Conservation (phyloP, 2,797 vertebrate species). For the Oceanodroma leucorhoa region DNA sequence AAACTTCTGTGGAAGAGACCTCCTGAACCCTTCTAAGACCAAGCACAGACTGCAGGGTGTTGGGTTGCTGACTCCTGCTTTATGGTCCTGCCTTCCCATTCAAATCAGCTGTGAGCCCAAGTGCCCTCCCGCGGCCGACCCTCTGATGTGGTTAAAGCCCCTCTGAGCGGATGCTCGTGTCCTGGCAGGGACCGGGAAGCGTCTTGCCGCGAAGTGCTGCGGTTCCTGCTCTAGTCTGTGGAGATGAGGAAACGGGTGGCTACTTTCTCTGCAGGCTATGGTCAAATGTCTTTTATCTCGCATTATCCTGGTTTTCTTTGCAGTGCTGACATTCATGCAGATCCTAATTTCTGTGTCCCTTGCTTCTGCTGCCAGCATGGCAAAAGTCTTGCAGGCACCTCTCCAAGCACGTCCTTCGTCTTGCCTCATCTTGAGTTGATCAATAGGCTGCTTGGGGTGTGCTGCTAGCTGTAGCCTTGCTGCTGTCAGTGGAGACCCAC, state of each 20-base stretch:
- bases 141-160: not conserved
- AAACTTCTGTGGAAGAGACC: not conserved
- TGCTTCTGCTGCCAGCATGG: conserved; percentile 26
- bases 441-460: conserved; percentile 38
- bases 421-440: conserved; percentile 49
- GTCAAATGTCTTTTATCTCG: not conserved
- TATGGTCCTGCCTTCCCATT: not conserved
- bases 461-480: conserved; percentile 6
- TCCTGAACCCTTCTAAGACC: not conserved
- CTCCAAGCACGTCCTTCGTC: conserved; percentile 47
- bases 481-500: conserved; percentile 46
- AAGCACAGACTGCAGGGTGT: not conserved
- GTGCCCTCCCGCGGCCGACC: fast-evolving
- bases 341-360: not conserved
- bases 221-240: not conserved
- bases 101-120: not conserved
- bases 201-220: fast-evolving
- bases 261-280: not conserved
- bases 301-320: not conserved
- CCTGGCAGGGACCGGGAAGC: not conserved
- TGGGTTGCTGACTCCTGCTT: not conserved
- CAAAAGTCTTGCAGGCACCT: conserved; percentile 29
- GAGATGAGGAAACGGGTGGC: not conserved
- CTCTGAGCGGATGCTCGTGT: not conserved
- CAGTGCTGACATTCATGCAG: not conserved